A percentile compares a stretch with the other conserved stretches of the same genome.
Evolutionary conservation across 1,140 invertebrate genomes (phyloP).

Genomic region (Ceratina australensis): DNA sequence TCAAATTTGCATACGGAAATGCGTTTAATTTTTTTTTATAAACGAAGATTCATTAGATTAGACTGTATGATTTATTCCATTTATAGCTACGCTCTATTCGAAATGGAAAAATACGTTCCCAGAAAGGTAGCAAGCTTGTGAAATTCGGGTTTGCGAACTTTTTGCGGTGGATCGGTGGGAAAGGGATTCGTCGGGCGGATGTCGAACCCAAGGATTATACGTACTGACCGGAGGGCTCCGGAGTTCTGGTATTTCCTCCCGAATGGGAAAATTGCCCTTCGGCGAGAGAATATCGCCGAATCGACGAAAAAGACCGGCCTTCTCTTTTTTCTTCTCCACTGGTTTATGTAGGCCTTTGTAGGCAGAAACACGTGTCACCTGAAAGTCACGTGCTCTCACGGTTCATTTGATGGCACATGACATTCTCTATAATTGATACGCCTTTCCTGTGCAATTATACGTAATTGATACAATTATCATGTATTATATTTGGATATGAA

Average conservation of each 20-base stretch:
- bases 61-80: too few relatives aligned
- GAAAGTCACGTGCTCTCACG: too few relatives aligned
- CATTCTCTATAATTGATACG: too few relatives aligned
- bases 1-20: too few relatives aligned
- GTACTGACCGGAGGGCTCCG: slow-evolving; percentile 8
- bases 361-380: too few relatives aligned
- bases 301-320: slow-evolving; percentile 49
- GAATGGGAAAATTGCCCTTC: slow-evolving; percentile 48
- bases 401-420: too few relatives aligned
- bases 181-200: neutral
- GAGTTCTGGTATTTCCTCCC: slow-evolving; percentile 19
- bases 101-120: neutral
- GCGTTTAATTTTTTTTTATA: too few relatives aligned
- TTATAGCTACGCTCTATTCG: too few relatives aligned
- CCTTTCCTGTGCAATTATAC: too few relatives aligned
- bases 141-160: neutral
- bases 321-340: slow-evolving; percentile 21
- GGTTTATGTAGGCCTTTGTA: slow-evolving; percentile 39
- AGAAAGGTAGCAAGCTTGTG: neutral
- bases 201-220: slow-evolving; percentile 33
- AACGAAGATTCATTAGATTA: too few relatives aligned
- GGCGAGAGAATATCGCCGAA: slow-evolving; percentile 57
- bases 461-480: too few relatives aligned
- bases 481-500: too few relatives aligned
- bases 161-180: neutral